Evolutionary conservation across 2,113 vertebrate genomes (phyloP), one percentile per base, ranked within the genome.

Genomic region (Sitta europaea): DNA sequence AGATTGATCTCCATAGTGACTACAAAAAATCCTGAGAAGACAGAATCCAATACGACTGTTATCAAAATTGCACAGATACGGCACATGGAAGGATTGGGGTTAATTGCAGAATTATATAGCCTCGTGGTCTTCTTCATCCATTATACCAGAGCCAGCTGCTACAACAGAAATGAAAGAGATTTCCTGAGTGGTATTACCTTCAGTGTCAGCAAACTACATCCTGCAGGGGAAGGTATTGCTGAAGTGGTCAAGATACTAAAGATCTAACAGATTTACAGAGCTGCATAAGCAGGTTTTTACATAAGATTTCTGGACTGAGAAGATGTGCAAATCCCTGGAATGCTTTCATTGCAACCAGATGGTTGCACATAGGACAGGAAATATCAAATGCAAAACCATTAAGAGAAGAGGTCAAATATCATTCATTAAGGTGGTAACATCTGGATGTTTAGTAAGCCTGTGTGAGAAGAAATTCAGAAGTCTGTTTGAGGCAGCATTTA

Each of bases 331-430:
- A 61, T 47, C 27, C 12, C 54, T 79, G 84, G 86, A 95, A 95
- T 73, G 77, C 33, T 88, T 89, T 90, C 90, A 95, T 86, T 93
- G 62, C 54, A 88, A 81, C 77, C 91, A 95, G 84, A 96, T 92
- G 87, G 81, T 85, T n/a, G n/a, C n/a, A 70, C 57, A 54, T 4
- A 88, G 68, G 75, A 79, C 1, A 1, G 65, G 78, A 93, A 92
- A 86, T 38, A 31, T 62, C n/a, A 75, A 85, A 45, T 68, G 66
- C 74, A 66, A 93, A 97, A 82, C 50, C 66, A 71, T 78, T 72
- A 93, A 65, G 48, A 74, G 42, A 40, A 74, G 31, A 93, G 90
- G 74, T 92, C 62, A 95, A 83, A 79, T 87, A 83, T 54, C 79
- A 95, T 42, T 27, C 66, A 65, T 36, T 28, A 48, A 88, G 91